These are phyloP conservation scores for Heliconius cydno DNA, from an alignment of 2,888 invertebrate species.

Conservation along the genomic window DNA sequence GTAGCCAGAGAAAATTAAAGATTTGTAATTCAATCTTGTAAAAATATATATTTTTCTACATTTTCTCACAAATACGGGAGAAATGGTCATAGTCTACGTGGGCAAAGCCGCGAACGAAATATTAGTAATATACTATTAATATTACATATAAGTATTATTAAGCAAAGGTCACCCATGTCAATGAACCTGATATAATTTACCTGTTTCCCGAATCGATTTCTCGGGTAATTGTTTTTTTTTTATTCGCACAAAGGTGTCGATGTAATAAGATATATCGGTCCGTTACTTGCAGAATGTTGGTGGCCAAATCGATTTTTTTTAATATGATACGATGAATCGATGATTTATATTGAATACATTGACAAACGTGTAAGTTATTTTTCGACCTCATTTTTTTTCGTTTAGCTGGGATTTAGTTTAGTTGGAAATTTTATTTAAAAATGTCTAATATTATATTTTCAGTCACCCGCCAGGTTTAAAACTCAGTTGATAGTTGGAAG, in stretches of 20 bases:
- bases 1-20: too few species aligned
- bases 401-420: conserved; percentile 43
- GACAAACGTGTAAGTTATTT: conserved; percentile 33
- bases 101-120: neutral
- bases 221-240: conserved; percentile 64
- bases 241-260: conserved; percentile 69
- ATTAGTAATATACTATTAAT: neutral
- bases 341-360: conserved; percentile 51
- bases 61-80: neutral
- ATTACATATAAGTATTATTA: conserved; percentile 33
- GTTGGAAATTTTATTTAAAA: conserved; percentile 38
- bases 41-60: neutral
- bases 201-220: conserved; percentile 51
- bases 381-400: conserved; percentile 18
- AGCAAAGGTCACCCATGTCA: conserved; percentile 51
- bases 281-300: conserved; percentile 74
- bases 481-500: too few species aligned
- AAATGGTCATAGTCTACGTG: neutral
- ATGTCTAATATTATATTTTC: too few species aligned
- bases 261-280: conserved; percentile 66
- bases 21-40: neutral
- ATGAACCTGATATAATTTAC: conserved; percentile 52
- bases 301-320: conserved; percentile 63
- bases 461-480: too few species aligned
- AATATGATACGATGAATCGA: conserved; percentile 60